Evolutionary conservation across 2,888 invertebrate species (phyloP), one percentile per base, ranked within the genome.

Genomic region (Halictus ligatus): DNA sequence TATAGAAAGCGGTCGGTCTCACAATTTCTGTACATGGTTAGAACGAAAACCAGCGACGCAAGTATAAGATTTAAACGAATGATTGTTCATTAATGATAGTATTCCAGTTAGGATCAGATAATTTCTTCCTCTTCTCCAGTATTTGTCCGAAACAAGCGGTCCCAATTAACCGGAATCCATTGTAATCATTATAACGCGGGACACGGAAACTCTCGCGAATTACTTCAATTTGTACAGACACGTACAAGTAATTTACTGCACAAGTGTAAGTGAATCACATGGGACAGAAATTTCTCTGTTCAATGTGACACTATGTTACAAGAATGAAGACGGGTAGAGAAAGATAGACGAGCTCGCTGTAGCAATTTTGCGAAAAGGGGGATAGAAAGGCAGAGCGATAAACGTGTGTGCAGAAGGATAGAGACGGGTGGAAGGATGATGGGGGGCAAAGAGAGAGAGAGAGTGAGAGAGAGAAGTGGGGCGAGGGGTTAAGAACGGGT

Each of bases 401-500:
- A 80, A 80, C 48, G 29, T 25, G 46, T 21, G 21, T 21, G 60
- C 13, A 12, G 15, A 50, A 15, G n/a, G 58, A 18, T 43, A 50
- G 71, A 25, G 71, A n/a, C 75, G 64, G 58, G 13, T 46, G 29
- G 67, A 60, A 29, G 0, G 43, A 4, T 29, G 21, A 35, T 6
- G 15, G 43, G 67, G 18, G 35, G 64, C 18, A 18, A 18, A 3
- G 54, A 2, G 21, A 35, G 35, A 43, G 43, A 43, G 43, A 7
- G 43, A 7, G 43, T 8, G 43, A 43, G 74, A 40, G 77, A 7
- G 21, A 58, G 29, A 43, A 67, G 29, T 18, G 12, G 73, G 50
- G 58, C n/a, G 43, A 80, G 75, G 81, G 74, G 86, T 80, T 76
- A 46, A 76, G 60, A 64, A 58, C 74, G 86, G 83, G 85, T 84